phyloP scores from a whole-genome alignment of 2,888 invertebrate species.

The Galeruca laticollis region DNA sequence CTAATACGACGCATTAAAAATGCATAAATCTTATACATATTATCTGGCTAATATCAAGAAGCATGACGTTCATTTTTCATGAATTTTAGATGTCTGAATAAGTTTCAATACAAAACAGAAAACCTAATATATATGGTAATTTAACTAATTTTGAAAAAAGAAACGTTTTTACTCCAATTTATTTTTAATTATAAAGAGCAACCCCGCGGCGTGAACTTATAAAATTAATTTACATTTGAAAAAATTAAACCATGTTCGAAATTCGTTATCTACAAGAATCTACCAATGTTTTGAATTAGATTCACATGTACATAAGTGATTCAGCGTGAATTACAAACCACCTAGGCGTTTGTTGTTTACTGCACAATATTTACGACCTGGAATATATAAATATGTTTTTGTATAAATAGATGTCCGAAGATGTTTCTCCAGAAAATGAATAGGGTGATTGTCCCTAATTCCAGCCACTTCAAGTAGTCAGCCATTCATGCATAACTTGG shows the following conservation, averaged over 20 bases:
- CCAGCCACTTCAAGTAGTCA: too few relatives aligned
- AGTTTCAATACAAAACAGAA: slow-evolving; percentile 13
- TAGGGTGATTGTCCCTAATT: too few relatives aligned
- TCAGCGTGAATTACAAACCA: slow-evolving; percentile 23
- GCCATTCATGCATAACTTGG: too few relatives aligned
- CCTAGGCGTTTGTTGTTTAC: neutral
- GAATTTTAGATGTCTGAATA: slow-evolving; percentile 13
- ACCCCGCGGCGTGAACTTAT: slow-evolving; percentile 8
- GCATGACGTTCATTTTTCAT: slow-evolving; percentile 13
- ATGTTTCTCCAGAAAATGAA: too few relatives aligned
- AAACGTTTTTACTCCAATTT: slow-evolving; percentile 13
- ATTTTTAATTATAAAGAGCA: slow-evolving; percentile 25
- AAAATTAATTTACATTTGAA: slow-evolving; percentile 27
- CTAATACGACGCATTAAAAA: too few relatives aligned
- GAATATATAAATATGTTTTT: too few relatives aligned
- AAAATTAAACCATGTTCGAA: slow-evolving; percentile 25
- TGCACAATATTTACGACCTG: too few relatives aligned
- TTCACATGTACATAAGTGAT: slow-evolving; percentile 22
- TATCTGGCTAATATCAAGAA: slow-evolving; percentile 15
- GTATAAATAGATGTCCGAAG: too few relatives aligned
- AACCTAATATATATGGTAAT: slow-evolving; percentile 29
- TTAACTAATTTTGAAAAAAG: slow-evolving; percentile 25
- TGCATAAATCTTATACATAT: slow-evolving; percentile 6
- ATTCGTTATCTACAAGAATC: slow-evolving; percentile 20
- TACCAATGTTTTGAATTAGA: slow-evolving; percentile 16